Conservation (phyloP, 1,140 invertebrate genomes). For the Leucophenga varia region DNA sequence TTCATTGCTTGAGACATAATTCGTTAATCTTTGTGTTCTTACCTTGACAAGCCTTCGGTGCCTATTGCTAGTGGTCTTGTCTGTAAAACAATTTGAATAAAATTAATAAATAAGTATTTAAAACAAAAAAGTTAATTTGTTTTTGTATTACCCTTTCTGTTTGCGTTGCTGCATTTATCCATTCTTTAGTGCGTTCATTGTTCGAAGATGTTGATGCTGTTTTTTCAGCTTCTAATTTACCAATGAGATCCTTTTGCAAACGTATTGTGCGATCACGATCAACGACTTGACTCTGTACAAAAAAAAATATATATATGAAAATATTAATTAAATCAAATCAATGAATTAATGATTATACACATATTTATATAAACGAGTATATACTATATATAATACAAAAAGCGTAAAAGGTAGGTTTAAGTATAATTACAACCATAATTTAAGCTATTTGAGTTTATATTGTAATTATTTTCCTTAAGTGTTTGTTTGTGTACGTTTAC, state of each 20-base stretch:
- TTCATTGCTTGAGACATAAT: too few species aligned
- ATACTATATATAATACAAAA: too few species aligned
- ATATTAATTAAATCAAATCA: slow-evolving; percentile 25
- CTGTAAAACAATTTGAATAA: slow-evolving; percentile 49
- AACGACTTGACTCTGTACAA: slow-evolving; percentile 63
- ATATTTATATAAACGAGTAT: too few species aligned
- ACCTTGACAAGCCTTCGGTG: slow-evolving; percentile 53
- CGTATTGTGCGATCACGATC: slow-evolving; percentile 71
- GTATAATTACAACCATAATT: too few species aligned
- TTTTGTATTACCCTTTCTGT: slow-evolving; percentile 65
- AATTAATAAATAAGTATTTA: neutral
- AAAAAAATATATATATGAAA: slow-evolving; percentile 14
- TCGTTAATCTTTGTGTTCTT: too few species aligned
- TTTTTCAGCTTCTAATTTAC: slow-evolving; percentile 56
- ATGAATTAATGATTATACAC: too few species aligned
- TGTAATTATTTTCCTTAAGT: too few species aligned
- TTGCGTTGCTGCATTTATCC: slow-evolving; percentile 70
- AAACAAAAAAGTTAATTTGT: neutral
- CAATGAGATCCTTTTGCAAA: slow-evolving; percentile 66
- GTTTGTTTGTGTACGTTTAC: too few species aligned
- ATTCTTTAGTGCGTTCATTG: slow-evolving; percentile 42
- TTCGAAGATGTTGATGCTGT: too few species aligned
- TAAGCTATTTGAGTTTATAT: too few species aligned
- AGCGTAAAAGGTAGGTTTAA: too few species aligned
- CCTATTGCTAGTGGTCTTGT: slow-evolving; percentile 64